phyloP scores from a whole-genome alignment of 2,113 vertebrate genomes.

The Garra rufa region DNA sequence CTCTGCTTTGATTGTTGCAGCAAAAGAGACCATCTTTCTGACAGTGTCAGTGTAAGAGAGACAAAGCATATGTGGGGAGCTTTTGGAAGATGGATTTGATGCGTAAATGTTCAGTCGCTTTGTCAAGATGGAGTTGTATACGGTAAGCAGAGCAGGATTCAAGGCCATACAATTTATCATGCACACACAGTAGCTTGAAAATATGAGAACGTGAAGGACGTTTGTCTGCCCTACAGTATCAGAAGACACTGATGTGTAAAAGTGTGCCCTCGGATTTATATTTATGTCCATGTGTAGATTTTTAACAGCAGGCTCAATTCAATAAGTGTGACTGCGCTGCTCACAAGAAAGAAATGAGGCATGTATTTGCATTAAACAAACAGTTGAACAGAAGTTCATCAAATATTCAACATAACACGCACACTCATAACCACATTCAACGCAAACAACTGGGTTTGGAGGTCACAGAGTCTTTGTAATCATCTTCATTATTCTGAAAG shows the following conservation, averaged over 20 bases:
- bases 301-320: conserved; percentile 12
- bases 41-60: neutral
- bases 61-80: neutral
- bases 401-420: conserved; percentile 38
- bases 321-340: neutral
- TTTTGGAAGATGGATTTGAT: conserved; percentile 23
- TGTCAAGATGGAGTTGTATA: conserved; percentile 5
- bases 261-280: neutral
- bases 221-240: conserved; percentile 3
- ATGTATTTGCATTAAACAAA: conserved; percentile 36
- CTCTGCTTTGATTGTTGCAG: neutral
- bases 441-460: conserved; percentile 36
- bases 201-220: neutral
- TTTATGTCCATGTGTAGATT: neutral
- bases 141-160: conserved; percentile 17
- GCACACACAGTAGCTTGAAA: neutral
- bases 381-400: conserved; percentile 22
- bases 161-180: conserved; percentile 26
- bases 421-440: conserved; percentile 34
- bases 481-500: conserved; percentile 19
- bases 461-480: conserved; percentile 35
- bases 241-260: neutral
- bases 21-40: neutral
- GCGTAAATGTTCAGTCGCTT: neutral
- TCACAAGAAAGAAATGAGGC: neutral